Evolutionary conservation across 1,140 invertebrate genomes (phyloP), one percentile per base, ranked within the genome.

Genomic region (Trichoplusia ni): DNA sequence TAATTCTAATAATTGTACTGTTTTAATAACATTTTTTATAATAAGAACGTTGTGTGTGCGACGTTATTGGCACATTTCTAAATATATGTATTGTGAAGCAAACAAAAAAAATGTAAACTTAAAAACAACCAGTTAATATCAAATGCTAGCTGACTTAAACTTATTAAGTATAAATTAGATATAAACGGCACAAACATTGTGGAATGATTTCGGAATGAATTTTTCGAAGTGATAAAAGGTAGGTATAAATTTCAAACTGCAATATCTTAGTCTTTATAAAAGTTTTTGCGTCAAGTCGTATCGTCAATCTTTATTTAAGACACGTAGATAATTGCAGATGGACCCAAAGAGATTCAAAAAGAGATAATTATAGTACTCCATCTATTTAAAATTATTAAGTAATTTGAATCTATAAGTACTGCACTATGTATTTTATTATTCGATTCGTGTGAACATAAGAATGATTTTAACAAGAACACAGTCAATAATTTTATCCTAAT

Each of bases 1-100:
- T 68, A 72, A 65, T 69, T 71, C 67, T 71, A 72, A 67, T 66
- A 73, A 77, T 72, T 77, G 72, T 75, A 77, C 72, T 75, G 75
- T 71, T 71, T 62, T 40, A 67, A 58, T 35, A 73, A 64, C 16
- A 67, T 61, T 46, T 42, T 58, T 63, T 56, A 42, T 47, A 61
- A 33, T 47, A 61, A 33, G 7, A 58, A 65, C 61, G 61, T 46
- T 60, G 25, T 49, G 35, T 33, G 37, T 60, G 19, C 66, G 37
- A 64, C 63, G 46, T 49, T 59, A 63, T 79, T 77, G 72, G 77
- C 74, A 79, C 72, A 74, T 59, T 66, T 33, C 44, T 40, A 38
- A 16, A 40, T 46, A 67, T n/a, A 58, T 38, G 58, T 47, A 4
- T 47, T 47, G 6, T 16, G 31, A 69, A 53, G 49, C 31, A 23